These are phyloP conservation scores for Sebastes oblongus DNA, from an alignment of 2,797 vertebrate genomes.

Conservation along the genomic window DNA sequence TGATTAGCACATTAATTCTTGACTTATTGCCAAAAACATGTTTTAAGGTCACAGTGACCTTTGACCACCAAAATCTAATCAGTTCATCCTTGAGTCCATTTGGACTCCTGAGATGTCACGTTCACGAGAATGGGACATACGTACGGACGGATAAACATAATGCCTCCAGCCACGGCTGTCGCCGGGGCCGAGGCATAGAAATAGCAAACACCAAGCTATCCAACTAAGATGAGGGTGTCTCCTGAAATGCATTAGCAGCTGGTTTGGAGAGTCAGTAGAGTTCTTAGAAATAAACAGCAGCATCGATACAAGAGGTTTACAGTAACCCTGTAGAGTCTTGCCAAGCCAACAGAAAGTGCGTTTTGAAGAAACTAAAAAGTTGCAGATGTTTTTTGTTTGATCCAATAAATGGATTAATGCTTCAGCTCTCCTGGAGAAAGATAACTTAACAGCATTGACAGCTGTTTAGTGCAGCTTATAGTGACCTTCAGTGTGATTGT, in stretches of 20 bases:
- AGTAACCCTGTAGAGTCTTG: background rate
- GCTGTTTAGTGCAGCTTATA: background rate
- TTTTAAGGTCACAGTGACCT: background rate
- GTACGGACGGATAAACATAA: too few species aligned
- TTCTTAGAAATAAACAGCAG: background rate
- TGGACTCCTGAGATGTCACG: too few species aligned
- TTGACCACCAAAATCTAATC: background rate
- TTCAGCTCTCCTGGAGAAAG: background rate
- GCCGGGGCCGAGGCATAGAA: too few species aligned
- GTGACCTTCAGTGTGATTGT: background rate
- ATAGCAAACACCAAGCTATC: background rate
- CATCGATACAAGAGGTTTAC: background rate
- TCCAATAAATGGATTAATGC: background rate
- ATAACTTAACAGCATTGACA: background rate
- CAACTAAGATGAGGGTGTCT: background rate
- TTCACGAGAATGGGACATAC: too few species aligned
- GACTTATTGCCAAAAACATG: background rate
- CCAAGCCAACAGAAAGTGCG: background rate
- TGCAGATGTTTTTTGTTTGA: too few species aligned
- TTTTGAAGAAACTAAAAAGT: background rate
- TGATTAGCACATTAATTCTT: background rate
- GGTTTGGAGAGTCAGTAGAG: conserved; percentile 1
- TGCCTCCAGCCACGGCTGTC: too few species aligned
- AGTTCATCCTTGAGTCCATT: background rate
- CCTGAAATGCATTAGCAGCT: conserved; percentile 1